Evolutionary conservation across 2,113 vertebrate species (phyloP), one percentile per base, ranked within the genome.

Genomic region (Rhinoderma darwinii): DNA sequence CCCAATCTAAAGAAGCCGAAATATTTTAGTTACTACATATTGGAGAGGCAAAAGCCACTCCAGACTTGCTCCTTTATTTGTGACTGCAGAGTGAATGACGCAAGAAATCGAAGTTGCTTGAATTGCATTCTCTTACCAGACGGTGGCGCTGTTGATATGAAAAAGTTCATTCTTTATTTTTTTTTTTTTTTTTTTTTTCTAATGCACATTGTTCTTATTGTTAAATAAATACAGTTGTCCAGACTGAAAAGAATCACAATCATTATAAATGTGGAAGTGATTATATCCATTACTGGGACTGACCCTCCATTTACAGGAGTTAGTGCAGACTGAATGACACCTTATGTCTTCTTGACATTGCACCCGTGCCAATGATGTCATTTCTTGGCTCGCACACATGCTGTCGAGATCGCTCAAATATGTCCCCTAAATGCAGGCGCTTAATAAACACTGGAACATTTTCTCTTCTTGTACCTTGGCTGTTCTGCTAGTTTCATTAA

Each of bases 341-440:
- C 84, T 68, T 59, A 70, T 56, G 59, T 44, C 59, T 76, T 35
- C 41, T 43, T 77, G 74, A 85, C 84, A 85, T 85, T 85, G 61
- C 20, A 80, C 61, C 63, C 32, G 43, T 51, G 44, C 84, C 84
- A 80, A 72, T 86, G 75, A 86, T 79, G 30, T 86, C 84, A 86
- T 80, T 54, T 20, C 39, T 79, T 59, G 72, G 41, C 59, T 41
- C 2, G 43, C 76, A 12, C 35, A n/a, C 63, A 81, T 43, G 77
- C 85, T 74, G 50, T 81, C 73, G 47, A 81, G 63, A 72, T 72
- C 66, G 22, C 51, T 86, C 85, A 81, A 59, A 82, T 73, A 59
- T 86, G 76, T 72, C 76, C 77, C 84, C 47, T 86, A 35, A 81
- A 80, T 35, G 85, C 84, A 85, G 74, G 25, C 84, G 50, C 68